Evolutionary conservation across 2,888 invertebrate genomes (phyloP).

Genomic region (Catonia carolina): DNA sequence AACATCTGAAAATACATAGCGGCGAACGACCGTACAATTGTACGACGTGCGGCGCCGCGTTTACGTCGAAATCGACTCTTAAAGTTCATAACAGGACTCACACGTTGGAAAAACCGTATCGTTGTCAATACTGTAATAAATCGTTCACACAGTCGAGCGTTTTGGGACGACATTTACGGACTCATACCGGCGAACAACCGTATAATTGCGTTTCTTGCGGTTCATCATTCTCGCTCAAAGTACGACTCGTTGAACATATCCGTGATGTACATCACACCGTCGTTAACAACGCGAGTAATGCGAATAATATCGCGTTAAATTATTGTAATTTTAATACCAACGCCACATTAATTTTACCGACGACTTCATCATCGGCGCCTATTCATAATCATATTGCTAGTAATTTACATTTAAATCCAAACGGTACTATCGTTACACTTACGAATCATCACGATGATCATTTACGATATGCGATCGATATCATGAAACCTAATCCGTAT

Average conservation of each 20-base stretch:
- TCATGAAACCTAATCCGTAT: too few species aligned
- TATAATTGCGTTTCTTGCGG: constrained; percentile 1
- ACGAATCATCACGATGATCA: too few species aligned
- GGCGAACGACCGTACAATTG: constrained; percentile 5
- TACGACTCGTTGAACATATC: constrained; percentile 5
- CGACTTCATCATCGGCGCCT: too few species aligned
- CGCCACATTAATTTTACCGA: too few species aligned
- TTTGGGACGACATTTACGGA: constrained; percentile 1
- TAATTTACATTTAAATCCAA: too few species aligned
- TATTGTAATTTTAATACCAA: too few species aligned
- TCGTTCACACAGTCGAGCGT: constrained; percentile 10
- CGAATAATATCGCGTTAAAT: too few species aligned
- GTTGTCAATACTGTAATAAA: constrained; percentile 5
- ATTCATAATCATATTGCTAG: too few species aligned
- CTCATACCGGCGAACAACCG: constrained; percentile 6
- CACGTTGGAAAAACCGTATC: constrained; percentile 5
- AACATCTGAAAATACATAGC: background rate
- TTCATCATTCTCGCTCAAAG: constrained; percentile 5
- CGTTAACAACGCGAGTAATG: too few species aligned
- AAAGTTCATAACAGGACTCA: constrained; percentile 3
- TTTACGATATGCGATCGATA: too few species aligned
- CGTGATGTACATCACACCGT: background rate
- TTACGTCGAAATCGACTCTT: constrained; percentile 3
- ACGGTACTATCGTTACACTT: too few species aligned
- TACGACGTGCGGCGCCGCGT: background rate